Percentiles rank a stretch among this genome's conserved stretches.
These are phyloP conservation scores for Palythoa grandis DNA, from an alignment of 92 coral and sea anemone genomes.

Conservation along the genomic window DNA sequence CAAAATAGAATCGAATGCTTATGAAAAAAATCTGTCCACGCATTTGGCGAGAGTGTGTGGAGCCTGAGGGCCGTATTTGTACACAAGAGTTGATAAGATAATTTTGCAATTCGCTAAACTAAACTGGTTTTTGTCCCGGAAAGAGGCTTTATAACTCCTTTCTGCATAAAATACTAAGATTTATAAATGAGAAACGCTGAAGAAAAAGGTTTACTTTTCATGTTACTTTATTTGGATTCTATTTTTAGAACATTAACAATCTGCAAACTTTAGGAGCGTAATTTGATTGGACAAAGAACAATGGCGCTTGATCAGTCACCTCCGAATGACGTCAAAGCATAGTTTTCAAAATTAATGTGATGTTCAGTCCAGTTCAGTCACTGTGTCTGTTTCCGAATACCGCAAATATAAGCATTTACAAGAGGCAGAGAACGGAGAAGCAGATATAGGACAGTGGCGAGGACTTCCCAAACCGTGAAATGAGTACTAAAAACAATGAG, in stretches of 20 bases:
- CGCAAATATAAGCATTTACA: slow-evolving; percentile 19
- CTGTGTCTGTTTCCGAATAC: slow-evolving; percentile 20
- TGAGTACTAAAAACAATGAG: background rate
- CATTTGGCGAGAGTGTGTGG: background rate
- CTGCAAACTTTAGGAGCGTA: background rate
- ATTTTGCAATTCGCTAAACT: background rate
- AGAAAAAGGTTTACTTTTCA: background rate
- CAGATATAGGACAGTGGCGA: slow-evolving; percentile 7
- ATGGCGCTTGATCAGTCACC: slow-evolving; percentile 30
- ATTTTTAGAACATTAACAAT: slow-evolving; percentile 16
- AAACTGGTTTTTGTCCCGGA: background rate
- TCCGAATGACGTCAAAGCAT: slow-evolving; percentile 36
- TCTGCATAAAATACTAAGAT: background rate
- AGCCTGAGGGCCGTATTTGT: background rate
- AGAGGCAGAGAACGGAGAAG: slow-evolving; percentile 10
- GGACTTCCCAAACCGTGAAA: slow-evolving; percentile 25
- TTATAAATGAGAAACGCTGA: background rate
- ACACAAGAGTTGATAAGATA: background rate
- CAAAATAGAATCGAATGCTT: background rate
- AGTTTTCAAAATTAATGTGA: slow-evolving; percentile 27
- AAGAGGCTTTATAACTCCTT: background rate
- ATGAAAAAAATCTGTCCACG: background rate
- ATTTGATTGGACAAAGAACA: slow-evolving; percentile 28
- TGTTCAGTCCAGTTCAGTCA: background rate
- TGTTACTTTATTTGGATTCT: background rate